phyloP scores from a whole-genome alignment of 1,140 invertebrate species.

The Tribolium madens region DNA sequence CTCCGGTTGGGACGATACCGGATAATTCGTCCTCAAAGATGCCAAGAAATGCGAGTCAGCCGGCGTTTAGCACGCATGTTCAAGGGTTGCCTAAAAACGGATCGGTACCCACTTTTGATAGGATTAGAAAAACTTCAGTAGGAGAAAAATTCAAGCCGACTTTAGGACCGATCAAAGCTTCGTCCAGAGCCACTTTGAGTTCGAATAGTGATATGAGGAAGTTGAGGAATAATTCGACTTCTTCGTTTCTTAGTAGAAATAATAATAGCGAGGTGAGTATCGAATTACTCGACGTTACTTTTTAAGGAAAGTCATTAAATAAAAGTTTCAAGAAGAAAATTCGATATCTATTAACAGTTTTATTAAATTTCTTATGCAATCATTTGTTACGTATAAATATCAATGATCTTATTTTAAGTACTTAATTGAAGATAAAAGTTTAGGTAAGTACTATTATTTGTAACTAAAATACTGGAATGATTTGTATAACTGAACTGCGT shows the following conservation, averaged over 20 bases:
- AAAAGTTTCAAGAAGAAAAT: too few relatives aligned
- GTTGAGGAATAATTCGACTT: conserved; percentile 69
- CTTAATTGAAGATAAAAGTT: too few relatives aligned
- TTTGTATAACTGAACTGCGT: too few relatives aligned
- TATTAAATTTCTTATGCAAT: too few relatives aligned
- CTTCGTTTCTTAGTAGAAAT: conserved; percentile 72
- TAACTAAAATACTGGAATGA: too few relatives aligned
- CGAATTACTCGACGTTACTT: not conserved
- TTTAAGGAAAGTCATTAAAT: too few relatives aligned
- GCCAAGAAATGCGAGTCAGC: conserved; percentile 85
- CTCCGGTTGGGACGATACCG: conserved; percentile 51
- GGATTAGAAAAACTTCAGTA: conserved; percentile 83
- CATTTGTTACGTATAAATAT: too few relatives aligned
- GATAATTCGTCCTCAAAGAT: conserved; percentile 67
- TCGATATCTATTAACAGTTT: too few relatives aligned
- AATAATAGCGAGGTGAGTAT: conserved; percentile 70
- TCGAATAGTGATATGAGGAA: conserved; percentile 68
- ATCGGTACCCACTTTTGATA: conserved; percentile 88
- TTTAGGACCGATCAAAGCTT: conserved; percentile 79
- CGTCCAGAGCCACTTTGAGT: conserved; percentile 74
- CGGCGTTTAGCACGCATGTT: conserved; percentile 84
- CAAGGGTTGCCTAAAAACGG: conserved; percentile 86
- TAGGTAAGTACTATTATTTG: too few relatives aligned
- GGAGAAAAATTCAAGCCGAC: conserved; percentile 83
- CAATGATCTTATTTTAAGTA: too few relatives aligned